A percentile compares a stretch with the other conserved stretches of the same genome.
These are phyloP conservation scores for Cryptocephalus primarius DNA, from an alignment of 2,888 invertebrate species.

Conservation along the genomic window DNA sequence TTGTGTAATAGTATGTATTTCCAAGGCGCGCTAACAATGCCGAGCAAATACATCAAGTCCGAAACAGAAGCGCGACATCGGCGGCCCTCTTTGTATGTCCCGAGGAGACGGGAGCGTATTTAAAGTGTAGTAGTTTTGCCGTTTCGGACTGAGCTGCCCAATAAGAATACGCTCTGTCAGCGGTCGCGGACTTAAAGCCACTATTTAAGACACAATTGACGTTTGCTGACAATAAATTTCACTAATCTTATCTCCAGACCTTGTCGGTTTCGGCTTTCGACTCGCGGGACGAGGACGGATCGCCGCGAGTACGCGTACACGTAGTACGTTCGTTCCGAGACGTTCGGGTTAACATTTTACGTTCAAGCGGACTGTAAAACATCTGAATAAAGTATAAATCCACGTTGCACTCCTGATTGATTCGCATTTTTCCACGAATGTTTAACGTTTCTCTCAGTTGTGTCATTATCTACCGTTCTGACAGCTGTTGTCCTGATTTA, in stretches of 20 bases:
- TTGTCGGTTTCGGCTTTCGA: constrained; percentile 13
- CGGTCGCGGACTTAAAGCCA: constrained; percentile 14
- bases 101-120: constrained; percentile 12
- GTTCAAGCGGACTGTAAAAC: too few species aligned
- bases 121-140: constrained; percentile 7
- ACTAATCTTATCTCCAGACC: constrained; percentile 23
- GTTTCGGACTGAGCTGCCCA: constrained; percentile 18
- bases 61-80: constrained; percentile 3
- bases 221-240: constrained; percentile 21
- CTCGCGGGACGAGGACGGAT: neutral
- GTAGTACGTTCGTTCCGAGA: too few species aligned
- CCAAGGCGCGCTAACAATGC: too few species aligned
- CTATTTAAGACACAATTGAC: constrained; percentile 26
- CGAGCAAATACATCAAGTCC: too few species aligned
- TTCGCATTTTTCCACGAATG: too few species aligned
- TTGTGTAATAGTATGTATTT: too few species aligned
- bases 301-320: neutral
- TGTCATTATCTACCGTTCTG: too few species aligned
- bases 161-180: constrained; percentile 13
- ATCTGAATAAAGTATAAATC: too few species aligned
- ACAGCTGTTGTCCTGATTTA: too few species aligned
- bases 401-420: too few species aligned
- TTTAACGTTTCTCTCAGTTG: too few species aligned
- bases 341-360: too few species aligned
- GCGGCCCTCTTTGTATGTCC: constrained; percentile 11